Conservation (phyloP, 2,113 vertebrate genomes). For the Sus scrofa region DNA sequence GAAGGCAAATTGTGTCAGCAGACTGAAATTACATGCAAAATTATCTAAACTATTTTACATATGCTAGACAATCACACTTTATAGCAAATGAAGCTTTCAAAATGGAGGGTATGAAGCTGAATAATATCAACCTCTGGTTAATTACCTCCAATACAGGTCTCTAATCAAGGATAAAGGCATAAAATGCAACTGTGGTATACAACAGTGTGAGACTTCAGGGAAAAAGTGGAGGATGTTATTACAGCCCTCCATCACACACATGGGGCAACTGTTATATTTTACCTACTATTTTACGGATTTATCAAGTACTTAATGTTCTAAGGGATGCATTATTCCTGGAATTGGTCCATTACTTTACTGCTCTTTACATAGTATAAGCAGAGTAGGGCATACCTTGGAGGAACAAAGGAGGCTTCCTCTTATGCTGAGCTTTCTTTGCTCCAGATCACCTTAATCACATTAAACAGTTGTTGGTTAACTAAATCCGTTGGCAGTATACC, state of each 20-base stretch:
- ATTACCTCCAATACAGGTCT: conserved; percentile 53
- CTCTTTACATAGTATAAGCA: not conserved
- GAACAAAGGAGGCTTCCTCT: conserved; percentile 2
- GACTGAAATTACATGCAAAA: conserved; percentile 80
- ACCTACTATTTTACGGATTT: not conserved
- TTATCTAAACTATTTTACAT: conserved; percentile 75
- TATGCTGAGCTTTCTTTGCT: not conserved
- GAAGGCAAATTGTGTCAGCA: conserved; percentile 80
- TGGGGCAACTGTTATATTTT: not conserved
- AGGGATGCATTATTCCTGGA: not conserved
- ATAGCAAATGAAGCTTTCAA: conserved; percentile 75
- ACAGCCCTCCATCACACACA: not conserved
- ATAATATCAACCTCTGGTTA: conserved; percentile 54
- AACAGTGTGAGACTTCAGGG: not conserved
- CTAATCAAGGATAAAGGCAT: conserved; percentile 18
- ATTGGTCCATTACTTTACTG: not conserved
- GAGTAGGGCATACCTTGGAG: not conserved
- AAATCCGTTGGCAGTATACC: not conserved
- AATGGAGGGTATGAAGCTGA: conserved; percentile 59
- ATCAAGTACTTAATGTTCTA: not conserved
- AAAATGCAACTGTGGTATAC: not conserved
- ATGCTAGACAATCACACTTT: conserved; percentile 66
- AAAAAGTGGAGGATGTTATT: not conserved
- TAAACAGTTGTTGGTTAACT: conserved; percentile 26
- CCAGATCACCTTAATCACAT: conserved; percentile 51